Evolutionary conservation across 2,888 invertebrate species (phyloP).

Genomic region (Ophion ellenae): DNA sequence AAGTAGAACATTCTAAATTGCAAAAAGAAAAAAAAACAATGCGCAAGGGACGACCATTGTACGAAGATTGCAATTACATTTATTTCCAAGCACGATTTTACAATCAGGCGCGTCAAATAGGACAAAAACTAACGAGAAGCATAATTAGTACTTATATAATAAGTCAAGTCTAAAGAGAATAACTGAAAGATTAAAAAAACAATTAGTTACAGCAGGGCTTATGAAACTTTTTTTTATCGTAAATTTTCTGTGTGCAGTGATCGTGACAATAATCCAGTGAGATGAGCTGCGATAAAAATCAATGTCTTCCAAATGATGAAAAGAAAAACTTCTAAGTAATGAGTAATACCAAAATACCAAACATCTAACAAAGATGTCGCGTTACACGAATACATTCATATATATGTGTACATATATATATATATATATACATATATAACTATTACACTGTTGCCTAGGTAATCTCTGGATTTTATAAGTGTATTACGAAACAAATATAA

Average conservation of each 20-base stretch:
- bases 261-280: conserved; percentile 75
- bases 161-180: too few species aligned
- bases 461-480: conserved; percentile 80
- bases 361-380: conserved; percentile 72
- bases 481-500: conserved; percentile 67
- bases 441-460: conserved; percentile 76
- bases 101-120: too few species aligned
- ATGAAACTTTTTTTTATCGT: too few species aligned
- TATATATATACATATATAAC: conserved; percentile 53
- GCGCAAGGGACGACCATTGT: too few species aligned
- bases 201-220: too few species aligned
- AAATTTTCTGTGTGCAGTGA: conserved; percentile 59
- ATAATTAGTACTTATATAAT: too few species aligned
- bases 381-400: conserved; percentile 31
- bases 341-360: conserved; percentile 65
- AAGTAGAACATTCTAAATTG: too few species aligned
- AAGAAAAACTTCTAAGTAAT: conserved; percentile 37
- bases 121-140: too few species aligned
- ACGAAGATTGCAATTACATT: too few species aligned
- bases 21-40: too few species aligned
- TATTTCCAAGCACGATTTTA: too few species aligned
- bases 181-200: too few species aligned
- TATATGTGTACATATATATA: conserved; percentile 68
- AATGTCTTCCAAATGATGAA: conserved; percentile 68
- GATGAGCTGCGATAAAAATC: conserved; percentile 61